Base-by-base conservation (phyloP, 2,113 vertebrate genomes). In the Holacanthus passer region DNA sequence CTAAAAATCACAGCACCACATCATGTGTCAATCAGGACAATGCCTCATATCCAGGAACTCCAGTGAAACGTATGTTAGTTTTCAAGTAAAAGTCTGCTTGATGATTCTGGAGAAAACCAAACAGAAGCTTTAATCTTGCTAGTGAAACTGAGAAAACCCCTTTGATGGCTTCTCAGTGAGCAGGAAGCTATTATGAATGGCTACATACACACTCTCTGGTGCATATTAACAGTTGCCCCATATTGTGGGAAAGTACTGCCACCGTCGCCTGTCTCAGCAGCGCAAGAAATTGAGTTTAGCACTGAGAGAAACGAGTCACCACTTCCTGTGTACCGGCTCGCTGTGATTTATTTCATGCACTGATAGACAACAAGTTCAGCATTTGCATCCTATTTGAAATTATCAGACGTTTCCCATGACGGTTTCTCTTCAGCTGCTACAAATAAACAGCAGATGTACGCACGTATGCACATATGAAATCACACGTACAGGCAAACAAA, bases 311-410 rank as follows among this genome's bases (percentile, higher is more conserved):
- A 59, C 35, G 11, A 12, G 20, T 59, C 35, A 94, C 90, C 91
- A 91, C 94, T 94, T 95, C 93, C 94, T 92, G 89, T 82, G 47
- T 88, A 71, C 11, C 72, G 66, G 11, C 53, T 52, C 2, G 68
- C 93, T 75, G 90, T 93, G 94, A 95, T 95, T 94, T 94, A 91
- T 88, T 85, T 73, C 62, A 41, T 37, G 52, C 68, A 64, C 47
- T 14, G 48, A 73, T 50, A 63, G 27, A 53, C 64, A 74, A 68
- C 63, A 24, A n/a, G 53, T 35, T 76, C 12, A 47, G 13, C 41
- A 69, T 73, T n/a, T 73, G 84, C 77, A 88, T 87, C 71, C 5
- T 65, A 43, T 68, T 4, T 70, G 64, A 88, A 81, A 55, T 65
- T 39, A 55, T 12, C 20, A 31, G 13, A 55, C 3, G 50, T 69